A percentile compares a stretch with the other conserved stretches of the same genome.
phyloP scores from a whole-genome alignment of 2,888 invertebrate genomes.

The Drosophila histrio region DNA sequence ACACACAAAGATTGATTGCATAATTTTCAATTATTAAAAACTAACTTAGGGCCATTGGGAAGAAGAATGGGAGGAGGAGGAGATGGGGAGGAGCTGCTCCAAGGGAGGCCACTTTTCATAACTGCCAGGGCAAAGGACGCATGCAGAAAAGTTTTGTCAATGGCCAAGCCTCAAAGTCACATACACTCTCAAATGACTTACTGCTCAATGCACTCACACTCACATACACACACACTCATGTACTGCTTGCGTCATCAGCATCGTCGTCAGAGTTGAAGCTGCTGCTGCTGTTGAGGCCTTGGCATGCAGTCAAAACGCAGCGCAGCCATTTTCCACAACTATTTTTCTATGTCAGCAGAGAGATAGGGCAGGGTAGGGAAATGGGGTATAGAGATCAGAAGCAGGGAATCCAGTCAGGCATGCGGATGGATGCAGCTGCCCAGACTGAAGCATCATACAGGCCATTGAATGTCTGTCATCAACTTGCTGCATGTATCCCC shows the following conservation, averaged over 20 bases:
- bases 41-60: conserved; percentile 32
- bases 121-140: conserved; percentile 49
- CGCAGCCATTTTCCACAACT: conserved; percentile 59
- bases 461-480: conserved; percentile 70
- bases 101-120: conserved; percentile 66
- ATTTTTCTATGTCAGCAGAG: conserved; percentile 73
- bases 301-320: conserved; percentile 78
- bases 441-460: conserved; percentile 49
- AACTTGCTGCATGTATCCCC: conserved; percentile 41
- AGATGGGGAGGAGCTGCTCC: neutral
- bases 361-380: conserved; percentile 2
- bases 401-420: conserved; percentile 37
- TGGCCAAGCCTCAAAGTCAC: conserved; percentile 68
- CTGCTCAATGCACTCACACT: conserved; percentile 56
- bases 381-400: conserved; percentile 25
- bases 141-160: conserved; percentile 70
- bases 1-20: conserved; percentile 60
- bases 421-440: conserved; percentile 40
- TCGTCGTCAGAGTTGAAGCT: conserved; percentile 56
- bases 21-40: conserved; percentile 73
- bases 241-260: conserved; percentile 74
- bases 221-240: conserved; percentile 28
- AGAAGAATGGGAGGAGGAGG: neutral
- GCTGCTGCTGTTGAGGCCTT: conserved; percentile 62
- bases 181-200: conserved; percentile 57